Evolutionary conservation across 2,888 invertebrate genomes (phyloP).

Genomic region (Theretra japonica): DNA sequence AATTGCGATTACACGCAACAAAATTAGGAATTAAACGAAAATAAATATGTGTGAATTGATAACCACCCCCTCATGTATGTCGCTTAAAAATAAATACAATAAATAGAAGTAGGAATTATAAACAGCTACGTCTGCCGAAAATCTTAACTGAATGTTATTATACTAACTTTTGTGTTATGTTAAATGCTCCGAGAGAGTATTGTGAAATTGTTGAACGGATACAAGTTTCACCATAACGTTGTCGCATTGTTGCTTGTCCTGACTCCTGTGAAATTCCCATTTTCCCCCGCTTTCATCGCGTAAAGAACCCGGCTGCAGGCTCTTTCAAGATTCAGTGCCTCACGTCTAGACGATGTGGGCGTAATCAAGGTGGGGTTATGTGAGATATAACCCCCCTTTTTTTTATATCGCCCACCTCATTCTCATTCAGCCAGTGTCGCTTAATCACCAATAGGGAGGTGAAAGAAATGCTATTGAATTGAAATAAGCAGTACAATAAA

Average conservation of each 20-base stretch:
- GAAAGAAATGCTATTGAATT: not conserved
- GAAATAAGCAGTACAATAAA: not conserved
- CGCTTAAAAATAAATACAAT: too few relatives aligned
- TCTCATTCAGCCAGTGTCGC: not conserved
- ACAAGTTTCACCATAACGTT: constrained; percentile 6
- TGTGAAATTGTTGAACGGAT: not conserved
- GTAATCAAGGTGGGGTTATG: not conserved
- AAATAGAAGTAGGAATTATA: too few relatives aligned
- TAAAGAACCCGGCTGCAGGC: constrained; percentile 41
- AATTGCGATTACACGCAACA: too few relatives aligned
- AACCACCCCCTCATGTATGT: too few relatives aligned
- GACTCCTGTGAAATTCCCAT: constrained; percentile 41
- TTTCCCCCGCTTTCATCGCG: constrained; percentile 43
- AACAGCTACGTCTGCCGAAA: too few relatives aligned
- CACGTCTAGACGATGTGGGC: constrained; percentile 61
- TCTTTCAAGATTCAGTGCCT: constrained; percentile 53
- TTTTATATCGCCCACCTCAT: not conserved
- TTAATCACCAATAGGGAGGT: not conserved
- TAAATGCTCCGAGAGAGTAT: not conserved
- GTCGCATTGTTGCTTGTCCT: constrained; percentile 30
- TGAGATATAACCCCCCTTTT: not conserved
- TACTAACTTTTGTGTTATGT: too few relatives aligned
- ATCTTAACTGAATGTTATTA: too few relatives aligned
- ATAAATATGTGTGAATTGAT: too few relatives aligned
- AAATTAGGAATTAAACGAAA: too few relatives aligned